A percentile compares a stretch with the other conserved stretches of the same genome.
These are phyloP conservation scores for Sebastes trivittatus DNA, from an alignment of 2,797 vertebrate species.

Conservation along the genomic window DNA sequence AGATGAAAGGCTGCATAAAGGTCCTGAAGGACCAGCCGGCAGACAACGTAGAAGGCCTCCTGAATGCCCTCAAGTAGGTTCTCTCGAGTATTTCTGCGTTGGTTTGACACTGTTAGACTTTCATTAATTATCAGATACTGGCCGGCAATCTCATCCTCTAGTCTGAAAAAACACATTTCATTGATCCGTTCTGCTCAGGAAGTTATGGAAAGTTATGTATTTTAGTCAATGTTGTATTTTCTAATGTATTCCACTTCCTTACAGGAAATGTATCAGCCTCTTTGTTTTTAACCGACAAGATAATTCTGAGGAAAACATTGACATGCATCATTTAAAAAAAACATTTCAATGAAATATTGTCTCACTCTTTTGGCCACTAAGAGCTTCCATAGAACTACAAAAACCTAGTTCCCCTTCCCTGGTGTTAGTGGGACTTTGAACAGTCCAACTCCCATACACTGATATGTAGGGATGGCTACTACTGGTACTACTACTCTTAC, in stretches of 20 bases:
- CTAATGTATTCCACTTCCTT: neutral
- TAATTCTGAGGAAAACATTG: neutral
- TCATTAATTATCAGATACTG: neutral
- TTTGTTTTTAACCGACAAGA: neutral
- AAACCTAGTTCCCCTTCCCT: neutral
- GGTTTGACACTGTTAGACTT: neutral
- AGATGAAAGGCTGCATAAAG: conserved; percentile 81
- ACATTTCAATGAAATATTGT: neutral
- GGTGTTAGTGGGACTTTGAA: too few species aligned
- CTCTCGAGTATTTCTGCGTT: neutral
- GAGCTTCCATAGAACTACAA: neutral
- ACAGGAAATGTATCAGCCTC: neutral
- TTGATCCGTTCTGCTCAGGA: neutral
- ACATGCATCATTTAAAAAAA: too few species aligned
- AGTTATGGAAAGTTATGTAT: neutral
- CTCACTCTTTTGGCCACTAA: too few species aligned
- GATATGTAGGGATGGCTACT: too few species aligned
- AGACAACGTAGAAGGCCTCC: conserved; percentile 95
- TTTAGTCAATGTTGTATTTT: neutral
- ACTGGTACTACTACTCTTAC: too few species aligned
- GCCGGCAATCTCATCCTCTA: neutral
- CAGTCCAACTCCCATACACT: too few species aligned
- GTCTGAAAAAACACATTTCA: neutral
- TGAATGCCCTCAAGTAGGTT: conserved; percentile 96
- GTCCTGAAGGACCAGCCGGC: conserved; percentile 97